Evolutionary conservation across 2,797 vertebrate species (phyloP).

Genomic region (Vireo griseus): DNA sequence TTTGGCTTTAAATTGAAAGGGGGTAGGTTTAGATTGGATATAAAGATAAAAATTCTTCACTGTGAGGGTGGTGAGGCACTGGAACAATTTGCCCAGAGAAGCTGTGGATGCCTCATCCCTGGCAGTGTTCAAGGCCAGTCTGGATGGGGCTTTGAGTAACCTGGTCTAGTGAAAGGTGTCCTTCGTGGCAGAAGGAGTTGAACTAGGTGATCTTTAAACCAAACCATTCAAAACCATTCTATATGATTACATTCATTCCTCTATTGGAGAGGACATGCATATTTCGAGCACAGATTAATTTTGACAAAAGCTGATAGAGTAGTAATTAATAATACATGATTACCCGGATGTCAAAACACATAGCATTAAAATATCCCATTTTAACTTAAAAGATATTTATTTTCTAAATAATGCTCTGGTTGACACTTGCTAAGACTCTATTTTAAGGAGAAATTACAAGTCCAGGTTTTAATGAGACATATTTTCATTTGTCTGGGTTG

Average conservation of each 20-base stretch:
- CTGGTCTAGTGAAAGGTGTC: not conserved
- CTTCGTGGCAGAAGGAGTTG: not conserved
- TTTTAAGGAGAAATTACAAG: not conserved
- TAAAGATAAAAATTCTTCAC: not conserved
- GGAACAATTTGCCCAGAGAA: not conserved
- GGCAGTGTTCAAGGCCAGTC: not conserved
- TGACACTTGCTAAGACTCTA: not conserved
- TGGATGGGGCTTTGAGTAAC: not conserved
- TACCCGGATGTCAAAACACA: not conserved
- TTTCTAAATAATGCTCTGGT: not conserved
- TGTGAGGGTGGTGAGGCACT: not conserved
- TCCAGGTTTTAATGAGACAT: not conserved
- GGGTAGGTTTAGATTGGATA: not conserved
- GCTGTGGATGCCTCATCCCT: not conserved
- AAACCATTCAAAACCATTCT: not conserved
- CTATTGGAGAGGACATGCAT: rapidly evolving
- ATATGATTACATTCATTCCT: not conserved
- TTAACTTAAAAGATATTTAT: not conserved
- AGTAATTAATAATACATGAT: not conserved
- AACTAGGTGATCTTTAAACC: not conserved
- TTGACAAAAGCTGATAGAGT: not conserved
- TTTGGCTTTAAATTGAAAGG: not conserved
- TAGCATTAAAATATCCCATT: not conserved
- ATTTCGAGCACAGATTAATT: not conserved
- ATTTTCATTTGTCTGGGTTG: not conserved